Evolutionary conservation across 2,888 invertebrate genomes (phyloP).

Genomic region (Drosophila monieri): DNA sequence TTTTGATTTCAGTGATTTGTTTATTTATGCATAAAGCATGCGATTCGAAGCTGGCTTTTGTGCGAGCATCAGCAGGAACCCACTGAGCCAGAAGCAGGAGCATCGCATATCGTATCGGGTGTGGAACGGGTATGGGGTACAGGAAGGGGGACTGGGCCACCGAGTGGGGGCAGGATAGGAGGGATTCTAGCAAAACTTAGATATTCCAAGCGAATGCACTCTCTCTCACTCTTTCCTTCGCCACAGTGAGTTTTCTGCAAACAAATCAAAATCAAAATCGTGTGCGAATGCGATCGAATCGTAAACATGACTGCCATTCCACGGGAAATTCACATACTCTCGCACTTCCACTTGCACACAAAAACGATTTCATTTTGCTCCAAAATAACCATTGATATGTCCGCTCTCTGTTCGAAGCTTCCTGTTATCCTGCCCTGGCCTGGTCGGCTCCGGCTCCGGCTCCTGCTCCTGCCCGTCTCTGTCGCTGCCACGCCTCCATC

Average conservation of each 20-base stretch:
- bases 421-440: conserved; percentile 25
- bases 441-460: not conserved
- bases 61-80: conserved; percentile 71
- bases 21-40: conserved; percentile 78
- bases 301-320: conserved; percentile 66
- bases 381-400: conserved; percentile 76
- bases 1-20: conserved; percentile 80
- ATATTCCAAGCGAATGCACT: conserved; percentile 77
- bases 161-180: not conserved
- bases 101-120: not conserved
- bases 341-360: conserved; percentile 10
- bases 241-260: conserved; percentile 64
- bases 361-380: conserved; percentile 78
- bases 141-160: not conserved
- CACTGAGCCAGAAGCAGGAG: conserved; percentile 39
- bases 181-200: conserved; percentile 66
- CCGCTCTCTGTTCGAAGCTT: conserved; percentile 53
- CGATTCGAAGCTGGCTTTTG: conserved; percentile 68
- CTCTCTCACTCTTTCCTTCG: conserved; percentile 52
- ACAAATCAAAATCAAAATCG: conserved; percentile 79
- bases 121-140: not conserved
- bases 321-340: conserved; percentile 63
- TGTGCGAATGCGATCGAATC: conserved; percentile 70
- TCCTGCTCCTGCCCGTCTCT: not conserved
- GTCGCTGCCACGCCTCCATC: conserved; percentile 7